phyloP scores from a whole-genome alignment of 2,888 invertebrate species.

The Bedellia somnulentella region DNA sequence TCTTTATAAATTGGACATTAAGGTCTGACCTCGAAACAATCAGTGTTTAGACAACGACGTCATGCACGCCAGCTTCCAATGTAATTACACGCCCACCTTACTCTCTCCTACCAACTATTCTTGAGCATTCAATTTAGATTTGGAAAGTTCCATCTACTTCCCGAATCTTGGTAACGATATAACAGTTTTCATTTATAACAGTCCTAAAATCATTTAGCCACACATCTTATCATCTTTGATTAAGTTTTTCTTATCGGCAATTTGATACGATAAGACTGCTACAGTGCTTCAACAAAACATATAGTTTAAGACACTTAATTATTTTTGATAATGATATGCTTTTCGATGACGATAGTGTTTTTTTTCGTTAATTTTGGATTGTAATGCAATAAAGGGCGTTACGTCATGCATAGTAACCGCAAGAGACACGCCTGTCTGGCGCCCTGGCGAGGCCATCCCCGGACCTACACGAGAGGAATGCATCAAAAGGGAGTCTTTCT shows the following conservation, averaged over 20 bases:
- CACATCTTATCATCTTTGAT: conserved; percentile 5
- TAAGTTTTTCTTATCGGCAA: conserved; percentile 21
- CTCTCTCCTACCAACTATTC: conserved; percentile 2
- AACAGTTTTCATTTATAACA: background rate
- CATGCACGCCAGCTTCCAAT: conserved; percentile 18
- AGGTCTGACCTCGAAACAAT: conserved; percentile 23
- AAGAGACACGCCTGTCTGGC: conserved; percentile 53
- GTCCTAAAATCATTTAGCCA: background rate
- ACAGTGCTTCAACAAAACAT: too few species aligned
- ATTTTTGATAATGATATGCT: too few species aligned
- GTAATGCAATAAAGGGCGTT: too few species aligned
- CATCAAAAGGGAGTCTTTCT: conserved; percentile 29
- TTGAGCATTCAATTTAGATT: background rate
- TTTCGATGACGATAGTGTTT: too few species aligned
- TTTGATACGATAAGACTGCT: conserved; percentile 23
- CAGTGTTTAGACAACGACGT: conserved; percentile 16
- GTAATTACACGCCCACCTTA: conserved; percentile 31
- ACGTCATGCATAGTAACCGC: too few species aligned
- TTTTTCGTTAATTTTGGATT: too few species aligned
- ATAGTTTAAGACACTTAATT: too few species aligned
- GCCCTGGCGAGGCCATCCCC: conserved; percentile 37
- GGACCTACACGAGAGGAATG: conserved; percentile 38
- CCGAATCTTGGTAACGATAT: too few species aligned
- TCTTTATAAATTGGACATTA: too few species aligned
- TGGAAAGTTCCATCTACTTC: background rate